Evolutionary conservation across 2,888 invertebrate genomes (phyloP), one percentile per base, ranked within the genome.

Genomic region (Eretmocerus hayati): DNA sequence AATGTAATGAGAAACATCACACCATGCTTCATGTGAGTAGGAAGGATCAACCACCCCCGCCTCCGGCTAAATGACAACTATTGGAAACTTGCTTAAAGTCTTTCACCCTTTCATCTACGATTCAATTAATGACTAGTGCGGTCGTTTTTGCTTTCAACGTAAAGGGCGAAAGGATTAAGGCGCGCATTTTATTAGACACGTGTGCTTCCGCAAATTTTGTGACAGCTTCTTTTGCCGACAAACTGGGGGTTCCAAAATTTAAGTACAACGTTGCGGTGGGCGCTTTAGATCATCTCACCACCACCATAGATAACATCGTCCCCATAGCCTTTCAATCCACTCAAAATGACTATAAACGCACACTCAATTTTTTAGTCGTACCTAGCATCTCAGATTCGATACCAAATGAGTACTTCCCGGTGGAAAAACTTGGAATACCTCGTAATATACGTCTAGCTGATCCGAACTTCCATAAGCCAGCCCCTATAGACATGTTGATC

Each of bases 401-500:
- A 16, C 39, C 39, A 8, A 26, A 15, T 39, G 3, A 26, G n/a
- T 4, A 6, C 9, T 15, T 38, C 3, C 18, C 31, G 2, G 5
- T 26, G 31, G n/a, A 42, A 8, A 2, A 13, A 5, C 20, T 31
- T 6, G n/a, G 32, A 15, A 42, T 42, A n/a, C 31, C 42, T 4
- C 4, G 21, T 6, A 32, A 42, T 19, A 20, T 42, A 5, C 9
- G 2, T 32, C n/a, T 31, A n/a, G 55, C 55, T 3, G 52, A 57
- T 42, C 52, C 56, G 1, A 18, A 50, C n/a, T 57, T 55, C 22
- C 50, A 55, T 19, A 13, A 46, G 18, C 52, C 53, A 2, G 8
- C 6, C 13, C 18, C 52, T 1, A 32, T 57, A 3, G 55, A 55
- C 20, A 32, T 55, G 35, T 20, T 56, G 2, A 38, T 56, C 2